Percentiles rank a stretch among this genome's conserved stretches.
Conservation (phyloP, 2,797 vertebrate species). For the Xyrichtys novacula region DNA sequence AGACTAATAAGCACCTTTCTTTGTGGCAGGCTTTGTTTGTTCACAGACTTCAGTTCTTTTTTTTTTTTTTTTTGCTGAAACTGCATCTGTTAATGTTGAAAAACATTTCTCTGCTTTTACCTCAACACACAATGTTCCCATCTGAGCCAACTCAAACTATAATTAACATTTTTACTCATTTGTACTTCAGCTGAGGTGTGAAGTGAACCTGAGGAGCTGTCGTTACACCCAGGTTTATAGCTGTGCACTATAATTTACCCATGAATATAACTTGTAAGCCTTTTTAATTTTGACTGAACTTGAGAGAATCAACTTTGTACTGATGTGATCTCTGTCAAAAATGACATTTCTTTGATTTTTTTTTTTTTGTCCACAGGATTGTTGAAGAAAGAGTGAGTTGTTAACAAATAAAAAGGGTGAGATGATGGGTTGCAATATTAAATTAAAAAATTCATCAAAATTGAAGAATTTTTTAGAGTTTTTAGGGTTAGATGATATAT, state of each 20-base stretch:
- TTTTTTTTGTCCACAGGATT: no score
- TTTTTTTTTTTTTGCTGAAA: background rate
- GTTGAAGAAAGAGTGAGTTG: no score
- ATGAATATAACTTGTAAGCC: background rate
- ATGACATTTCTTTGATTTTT: no score
- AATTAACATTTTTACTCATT: background rate
- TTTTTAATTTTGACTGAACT: no score
- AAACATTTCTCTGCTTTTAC: background rate
- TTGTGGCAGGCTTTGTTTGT: conserved; percentile 14
- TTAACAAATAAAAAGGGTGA: no score
- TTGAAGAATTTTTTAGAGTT: no score
- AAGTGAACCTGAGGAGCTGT: background rate
- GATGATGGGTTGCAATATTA: no score
- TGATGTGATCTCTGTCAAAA: no score
- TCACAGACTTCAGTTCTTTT: background rate
- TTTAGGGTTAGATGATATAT: no score
- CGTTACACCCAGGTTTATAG: background rate
- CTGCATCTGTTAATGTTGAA: background rate
- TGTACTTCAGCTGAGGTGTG: background rate
- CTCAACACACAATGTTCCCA: background rate
- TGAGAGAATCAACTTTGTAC: no score
- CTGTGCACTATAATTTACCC: background rate
- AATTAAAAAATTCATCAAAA: no score
- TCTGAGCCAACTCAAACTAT: background rate
- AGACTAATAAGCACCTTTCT: conserved; percentile 19